Percentiles rank a stretch among this genome's conserved stretches.
These are phyloP conservation scores for Ranitomeya variabilis DNA, from an alignment of 2,113 vertebrate species.

Conservation along the genomic window DNA sequence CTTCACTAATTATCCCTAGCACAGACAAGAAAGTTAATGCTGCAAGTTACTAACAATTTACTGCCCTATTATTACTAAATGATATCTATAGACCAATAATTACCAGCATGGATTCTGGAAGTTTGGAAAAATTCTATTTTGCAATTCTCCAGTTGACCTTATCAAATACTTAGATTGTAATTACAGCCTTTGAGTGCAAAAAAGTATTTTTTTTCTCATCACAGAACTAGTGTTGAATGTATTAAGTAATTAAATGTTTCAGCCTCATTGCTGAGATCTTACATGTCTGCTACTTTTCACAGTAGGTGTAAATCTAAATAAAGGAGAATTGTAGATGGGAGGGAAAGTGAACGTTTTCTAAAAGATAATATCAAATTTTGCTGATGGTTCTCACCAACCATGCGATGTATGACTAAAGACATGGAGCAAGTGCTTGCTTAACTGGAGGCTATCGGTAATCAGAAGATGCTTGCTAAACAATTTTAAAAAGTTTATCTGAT, in stretches of 20 bases:
- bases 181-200: slow-evolving; percentile 30
- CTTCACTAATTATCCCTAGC: not conserved
- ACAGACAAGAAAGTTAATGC: not conserved
- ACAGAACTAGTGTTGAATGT: slow-evolving; percentile 23
- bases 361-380: slow-evolving; percentile 1
- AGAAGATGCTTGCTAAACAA: not conserved
- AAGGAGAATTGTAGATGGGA: not conserved
- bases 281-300: slow-evolving; percentile 24
- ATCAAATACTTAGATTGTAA: slow-evolving; percentile 36
- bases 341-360: not conserved
- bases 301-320: slow-evolving; percentile 42
- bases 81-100: slow-evolving; percentile 17
- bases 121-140: slow-evolving; percentile 22
- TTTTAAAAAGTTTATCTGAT: not conserved
- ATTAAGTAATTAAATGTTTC: slow-evolving; percentile 51
- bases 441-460: not conserved
- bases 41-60: not conserved
- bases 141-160: slow-evolving; percentile 43
- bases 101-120: slow-evolving; percentile 10
- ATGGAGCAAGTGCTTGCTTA: not conserved
- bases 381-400: not conserved
- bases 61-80: not conserved
- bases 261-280: not conserved
- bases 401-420: not conserved
- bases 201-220: slow-evolving; percentile 50